Conservation (phyloP, 37 sponge, comb jelly and placozoan species). For the Cladorhizidae sp. region DNA sequence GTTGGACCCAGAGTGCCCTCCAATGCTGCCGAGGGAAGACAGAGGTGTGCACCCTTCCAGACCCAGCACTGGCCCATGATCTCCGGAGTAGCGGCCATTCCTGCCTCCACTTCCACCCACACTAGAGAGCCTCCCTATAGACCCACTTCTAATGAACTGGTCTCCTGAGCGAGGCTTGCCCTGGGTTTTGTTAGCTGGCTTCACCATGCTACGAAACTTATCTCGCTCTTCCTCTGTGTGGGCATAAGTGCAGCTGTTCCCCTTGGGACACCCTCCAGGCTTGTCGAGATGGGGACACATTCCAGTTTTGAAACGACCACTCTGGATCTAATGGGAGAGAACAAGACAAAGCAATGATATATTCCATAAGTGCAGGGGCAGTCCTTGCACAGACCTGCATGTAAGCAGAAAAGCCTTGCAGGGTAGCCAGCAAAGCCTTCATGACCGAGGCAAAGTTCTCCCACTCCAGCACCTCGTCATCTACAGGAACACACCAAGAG, state of each 20-base stretch:
- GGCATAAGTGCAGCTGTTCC: constrained; percentile 86
- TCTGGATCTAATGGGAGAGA: constrained; percentile 32
- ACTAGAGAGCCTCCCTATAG: background rate
- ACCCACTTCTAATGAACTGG: background rate
- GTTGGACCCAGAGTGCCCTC: background rate
- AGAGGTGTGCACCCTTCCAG: background rate
- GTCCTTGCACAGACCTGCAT: constrained; percentile 42
- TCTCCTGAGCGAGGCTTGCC: constrained; percentile 16
- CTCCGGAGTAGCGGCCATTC: constrained; percentile 9
- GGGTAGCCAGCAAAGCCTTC: constrained; percentile 37
- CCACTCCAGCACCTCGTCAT: constrained; percentile 26
- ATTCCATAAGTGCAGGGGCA: background rate
- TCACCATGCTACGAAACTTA: constrained; percentile 13
- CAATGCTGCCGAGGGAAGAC: background rate
- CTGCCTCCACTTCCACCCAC: background rate
- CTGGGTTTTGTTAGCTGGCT: background rate
- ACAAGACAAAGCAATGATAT: background rate
- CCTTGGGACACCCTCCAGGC: constrained; percentile 79
- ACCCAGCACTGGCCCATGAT: background rate
- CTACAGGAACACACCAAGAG: constrained; percentile 18
- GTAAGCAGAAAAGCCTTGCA: constrained; percentile 55
- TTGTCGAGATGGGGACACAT: constrained; percentile 82
- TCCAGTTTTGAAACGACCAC: constrained; percentile 83
- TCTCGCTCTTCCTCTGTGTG: constrained; percentile 88
- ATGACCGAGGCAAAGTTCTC: constrained; percentile 23